These are phyloP conservation scores for Pungitius pungitius DNA, from an alignment of 2,113 vertebrate genomes.

Conservation along the genomic window DNA sequence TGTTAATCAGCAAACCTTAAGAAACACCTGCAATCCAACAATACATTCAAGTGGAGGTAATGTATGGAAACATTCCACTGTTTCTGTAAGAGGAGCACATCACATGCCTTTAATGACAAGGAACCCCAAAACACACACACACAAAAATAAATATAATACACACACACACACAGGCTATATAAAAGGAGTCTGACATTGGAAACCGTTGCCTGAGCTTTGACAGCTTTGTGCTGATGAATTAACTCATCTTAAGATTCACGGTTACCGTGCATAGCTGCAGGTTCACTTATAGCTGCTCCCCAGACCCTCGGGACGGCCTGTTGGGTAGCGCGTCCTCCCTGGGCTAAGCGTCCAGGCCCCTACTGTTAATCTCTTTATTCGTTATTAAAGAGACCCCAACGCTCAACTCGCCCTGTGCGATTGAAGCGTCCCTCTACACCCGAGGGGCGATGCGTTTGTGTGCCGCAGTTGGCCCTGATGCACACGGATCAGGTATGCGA, in stretches of 20 bases:
- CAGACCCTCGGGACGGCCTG: slow-evolving; percentile 36
- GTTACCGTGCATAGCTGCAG: slow-evolving; percentile 38
- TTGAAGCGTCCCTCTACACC: background rate
- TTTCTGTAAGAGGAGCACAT: slow-evolving; percentile 48
- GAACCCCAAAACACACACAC: slow-evolving; percentile 16
- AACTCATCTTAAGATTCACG: slow-evolving; percentile 43
- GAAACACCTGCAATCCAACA: background rate
- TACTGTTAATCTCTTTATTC: slow-evolving; percentile 6
- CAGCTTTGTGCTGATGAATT: slow-evolving; percentile 61
- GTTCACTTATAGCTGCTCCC: slow-evolving; percentile 28
- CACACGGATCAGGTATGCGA: slow-evolving; percentile 43
- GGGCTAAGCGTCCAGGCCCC: slow-evolving; percentile 12
- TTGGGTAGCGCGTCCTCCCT: slow-evolving; percentile 21
- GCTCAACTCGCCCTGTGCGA: slow-evolving; percentile 1
- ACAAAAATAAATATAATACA: background rate
- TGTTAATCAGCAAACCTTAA: background rate
- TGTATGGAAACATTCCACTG: slow-evolving; percentile 23
- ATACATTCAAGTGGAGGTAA: background rate
- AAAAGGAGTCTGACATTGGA: slow-evolving; percentile 47
- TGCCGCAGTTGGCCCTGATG: slow-evolving; percentile 33
- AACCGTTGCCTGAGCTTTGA: slow-evolving; percentile 37
- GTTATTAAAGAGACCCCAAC: slow-evolving; percentile 1
- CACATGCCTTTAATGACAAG: slow-evolving; percentile 19
- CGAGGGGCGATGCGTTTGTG: slow-evolving; percentile 7
- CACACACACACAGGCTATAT: slow-evolving; percentile 5